These are phyloP conservation scores for Tipula helvola DNA, from an alignment of 2,888 invertebrate genomes.

Conservation along the genomic window DNA sequence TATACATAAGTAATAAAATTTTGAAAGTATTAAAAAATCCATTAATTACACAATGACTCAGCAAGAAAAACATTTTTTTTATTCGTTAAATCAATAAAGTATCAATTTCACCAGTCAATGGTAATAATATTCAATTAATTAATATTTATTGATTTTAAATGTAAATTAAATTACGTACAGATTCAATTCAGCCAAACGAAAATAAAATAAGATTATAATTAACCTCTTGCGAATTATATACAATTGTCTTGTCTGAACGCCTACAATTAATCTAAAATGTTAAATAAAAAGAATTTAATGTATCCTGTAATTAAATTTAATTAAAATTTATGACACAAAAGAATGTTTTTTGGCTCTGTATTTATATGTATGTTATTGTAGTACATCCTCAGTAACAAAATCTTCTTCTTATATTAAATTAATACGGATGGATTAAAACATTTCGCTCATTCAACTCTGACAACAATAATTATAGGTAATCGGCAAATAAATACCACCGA, in stretches of 20 bases:
- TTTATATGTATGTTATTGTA: neutral
- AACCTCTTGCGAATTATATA: neutral
- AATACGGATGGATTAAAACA: neutral
- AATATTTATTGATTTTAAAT: slow-evolving; percentile 4
- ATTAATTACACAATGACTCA: neutral
- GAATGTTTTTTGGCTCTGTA: neutral
- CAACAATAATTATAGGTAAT: neutral
- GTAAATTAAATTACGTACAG: neutral
- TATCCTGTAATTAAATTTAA: neutral
- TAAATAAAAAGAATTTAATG: neutral
- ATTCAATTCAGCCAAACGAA: neutral
- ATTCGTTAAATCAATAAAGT: neutral
- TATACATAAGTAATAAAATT: neutral
- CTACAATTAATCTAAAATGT: neutral
- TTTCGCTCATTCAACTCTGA: neutral
- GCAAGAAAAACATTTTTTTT: neutral
- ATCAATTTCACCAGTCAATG: neutral
- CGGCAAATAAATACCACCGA: neutral
- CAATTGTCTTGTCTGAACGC: neutral
- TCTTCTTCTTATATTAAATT: neutral
- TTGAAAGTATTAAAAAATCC: neutral
- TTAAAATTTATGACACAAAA: neutral
- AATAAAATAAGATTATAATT: neutral
- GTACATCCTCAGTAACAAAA: neutral
- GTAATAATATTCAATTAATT: neutral